Evolutionary conservation across 2,797 vertebrate genomes (phyloP).

Genomic region (Sciurus carolinensis): DNA sequence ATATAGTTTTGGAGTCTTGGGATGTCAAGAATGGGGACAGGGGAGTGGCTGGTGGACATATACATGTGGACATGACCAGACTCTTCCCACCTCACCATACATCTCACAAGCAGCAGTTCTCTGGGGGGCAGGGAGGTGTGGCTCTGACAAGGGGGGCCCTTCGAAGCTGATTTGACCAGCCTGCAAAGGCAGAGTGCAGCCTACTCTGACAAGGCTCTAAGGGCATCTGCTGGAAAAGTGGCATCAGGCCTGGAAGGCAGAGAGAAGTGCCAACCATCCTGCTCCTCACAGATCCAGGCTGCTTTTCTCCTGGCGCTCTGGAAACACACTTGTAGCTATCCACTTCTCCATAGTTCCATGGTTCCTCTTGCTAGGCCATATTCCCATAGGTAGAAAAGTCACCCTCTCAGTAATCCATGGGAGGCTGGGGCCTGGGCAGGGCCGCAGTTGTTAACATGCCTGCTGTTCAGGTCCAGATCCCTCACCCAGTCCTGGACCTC

Average conservation of each 20-base stretch:
- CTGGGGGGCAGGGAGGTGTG: background rate
- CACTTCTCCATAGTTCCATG: background rate
- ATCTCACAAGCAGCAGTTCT: background rate
- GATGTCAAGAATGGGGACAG: background rate
- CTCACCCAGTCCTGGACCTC: background rate
- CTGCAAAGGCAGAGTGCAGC: background rate
- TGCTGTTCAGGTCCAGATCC: background rate
- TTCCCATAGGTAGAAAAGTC: background rate
- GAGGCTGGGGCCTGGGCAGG: too few species aligned
- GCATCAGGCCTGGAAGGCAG: background rate
- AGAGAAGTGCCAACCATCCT: background rate
- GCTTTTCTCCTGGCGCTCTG: background rate
- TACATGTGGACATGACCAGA: background rate
- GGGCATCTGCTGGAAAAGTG: background rate
- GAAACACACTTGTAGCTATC: background rate
- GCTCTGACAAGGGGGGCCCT: background rate
- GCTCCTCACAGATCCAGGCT: too few species aligned
- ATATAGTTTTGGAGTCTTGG: background rate
- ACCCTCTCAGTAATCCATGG: background rate
- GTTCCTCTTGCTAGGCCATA: background rate
- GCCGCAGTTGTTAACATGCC: background rate
- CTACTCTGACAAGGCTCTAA: background rate
- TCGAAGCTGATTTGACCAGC: background rate
- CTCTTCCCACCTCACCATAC: too few species aligned
- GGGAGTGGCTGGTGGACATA: background rate